Base-by-base conservation (phyloP, 2,113 vertebrate species). In the Himantopus leucocephalus region DNA sequence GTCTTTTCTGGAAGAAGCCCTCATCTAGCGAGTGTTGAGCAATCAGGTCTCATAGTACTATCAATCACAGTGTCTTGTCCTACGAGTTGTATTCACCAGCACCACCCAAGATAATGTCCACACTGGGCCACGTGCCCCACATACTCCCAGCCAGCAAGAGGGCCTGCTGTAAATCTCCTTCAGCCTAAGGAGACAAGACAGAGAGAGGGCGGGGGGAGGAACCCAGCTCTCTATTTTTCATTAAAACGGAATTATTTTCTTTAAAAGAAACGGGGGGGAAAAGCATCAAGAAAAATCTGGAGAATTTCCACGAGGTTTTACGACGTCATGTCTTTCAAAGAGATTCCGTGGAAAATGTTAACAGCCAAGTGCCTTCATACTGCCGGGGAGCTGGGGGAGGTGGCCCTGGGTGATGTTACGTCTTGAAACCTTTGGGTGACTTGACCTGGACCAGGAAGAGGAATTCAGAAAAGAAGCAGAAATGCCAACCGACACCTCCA, bases 21-120 rank as follows among this genome's bases (percentile, higher is more conserved):
- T 59, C 47, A 14, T 27, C 32, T 55, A 41, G 26, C 3, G 4
- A 50, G 10, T 10, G 21, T 10, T 32, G 55, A 77, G 63, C 82
- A 24, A 14, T 43, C 21, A 23, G n/a, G 26, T 58, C 58, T 73
- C 59, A 5, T 4, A 16, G 35, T n/a, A 8, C 32, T 9, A 19
- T 24, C 52, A 48, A 13, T n/a, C 29, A 34, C 0, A 0, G 13
- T 45, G 45, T 37, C 32, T 32, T 35, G 19, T 41, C 4, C 35
- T 34, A 4, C 0, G 1, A 55, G 45, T 3, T 73, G 34, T 29
- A 37, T 24, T 52, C 32, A 20, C 35, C 1, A 1, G 55, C 50
- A 58, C 56, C 35, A 21, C 39, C 37, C 52, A 37, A 34, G 81
- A 19, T n/a, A 78, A 37, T 22, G 41, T 20, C 30, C 77, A 21